Conservation (phyloP, 2,113 vertebrate genomes). For the Nettapus auritus region DNA sequence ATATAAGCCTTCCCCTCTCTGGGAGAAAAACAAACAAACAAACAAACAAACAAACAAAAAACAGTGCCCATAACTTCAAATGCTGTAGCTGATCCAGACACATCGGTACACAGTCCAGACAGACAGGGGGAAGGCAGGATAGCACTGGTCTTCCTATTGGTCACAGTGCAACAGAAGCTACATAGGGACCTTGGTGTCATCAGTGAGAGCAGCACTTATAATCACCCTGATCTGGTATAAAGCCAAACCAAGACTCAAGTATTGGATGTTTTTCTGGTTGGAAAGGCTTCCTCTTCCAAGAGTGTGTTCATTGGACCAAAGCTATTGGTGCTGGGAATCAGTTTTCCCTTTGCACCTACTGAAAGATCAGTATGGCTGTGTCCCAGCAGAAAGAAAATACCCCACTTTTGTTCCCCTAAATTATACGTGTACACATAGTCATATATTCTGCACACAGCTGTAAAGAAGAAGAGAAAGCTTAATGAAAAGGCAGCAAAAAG, state of each 20-base stretch:
- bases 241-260: neutral
- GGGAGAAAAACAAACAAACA: neutral
- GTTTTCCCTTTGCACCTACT: neutral
- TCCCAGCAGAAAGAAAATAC: neutral
- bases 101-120: neutral
- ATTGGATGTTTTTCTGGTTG: neutral
- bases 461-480: neutral
- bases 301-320: neutral
- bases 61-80: neutral
- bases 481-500: neutral
- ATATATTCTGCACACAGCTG: neutral
- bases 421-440: neutral
- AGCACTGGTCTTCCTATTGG: neutral
- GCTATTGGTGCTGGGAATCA: neutral
- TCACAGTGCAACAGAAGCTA: neutral
- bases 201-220: neutral
- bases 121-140: neutral
- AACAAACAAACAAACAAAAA: neutral
- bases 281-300: neutral
- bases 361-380: neutral
- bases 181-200: too few species aligned
- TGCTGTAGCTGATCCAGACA: neutral
- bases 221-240: neutral
- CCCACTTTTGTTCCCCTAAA: neutral
- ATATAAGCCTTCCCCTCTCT: neutral